A percentile compares a stretch with the other conserved stretches of the same genome.
Evolutionary conservation across 92 coral and sea anemone species (phyloP).

Genomic region (Micromussa lordhowensis): DNA sequence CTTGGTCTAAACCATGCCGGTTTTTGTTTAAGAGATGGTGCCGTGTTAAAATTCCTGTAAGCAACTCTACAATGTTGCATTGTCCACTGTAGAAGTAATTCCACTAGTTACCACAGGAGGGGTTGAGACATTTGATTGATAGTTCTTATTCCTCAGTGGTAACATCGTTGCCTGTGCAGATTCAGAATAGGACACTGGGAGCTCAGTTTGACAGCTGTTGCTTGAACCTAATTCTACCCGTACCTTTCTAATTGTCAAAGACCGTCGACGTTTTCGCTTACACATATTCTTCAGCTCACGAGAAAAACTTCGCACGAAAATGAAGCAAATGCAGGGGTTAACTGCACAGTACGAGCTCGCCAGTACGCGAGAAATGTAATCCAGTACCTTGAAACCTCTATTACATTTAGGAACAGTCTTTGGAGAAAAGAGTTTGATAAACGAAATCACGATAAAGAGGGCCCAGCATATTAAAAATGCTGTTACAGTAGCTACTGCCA

Average conservation of each 20-base stretch:
- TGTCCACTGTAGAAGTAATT: no score
- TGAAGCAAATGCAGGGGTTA: slow-evolving; percentile 19
- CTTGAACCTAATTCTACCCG: neutral
- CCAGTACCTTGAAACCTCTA: neutral
- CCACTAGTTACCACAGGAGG: neutral
- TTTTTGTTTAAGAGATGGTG: no score
- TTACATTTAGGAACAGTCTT: slow-evolving; percentile 8
- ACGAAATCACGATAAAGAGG: neutral
- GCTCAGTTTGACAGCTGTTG: neutral
- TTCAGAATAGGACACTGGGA: neutral
- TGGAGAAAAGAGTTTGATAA: neutral
- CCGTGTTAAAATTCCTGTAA: no score
- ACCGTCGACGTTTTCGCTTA: neutral
- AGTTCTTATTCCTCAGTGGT: neutral
- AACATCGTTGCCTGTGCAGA: neutral
- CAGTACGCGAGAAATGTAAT: neutral
- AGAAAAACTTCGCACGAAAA: slow-evolving; percentile 17
- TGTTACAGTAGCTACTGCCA: slow-evolving; percentile 20
- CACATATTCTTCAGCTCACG: slow-evolving; percentile 14
- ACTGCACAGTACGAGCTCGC: slow-evolving; percentile 19
- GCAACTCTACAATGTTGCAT: no score
- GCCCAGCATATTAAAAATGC: slow-evolving; percentile 10
- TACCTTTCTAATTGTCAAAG: neutral
- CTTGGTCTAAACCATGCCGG: no score
- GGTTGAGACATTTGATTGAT: neutral